Base-by-base conservation (phyloP, 2,797 vertebrate species). In the Alauda arvensis region DNA sequence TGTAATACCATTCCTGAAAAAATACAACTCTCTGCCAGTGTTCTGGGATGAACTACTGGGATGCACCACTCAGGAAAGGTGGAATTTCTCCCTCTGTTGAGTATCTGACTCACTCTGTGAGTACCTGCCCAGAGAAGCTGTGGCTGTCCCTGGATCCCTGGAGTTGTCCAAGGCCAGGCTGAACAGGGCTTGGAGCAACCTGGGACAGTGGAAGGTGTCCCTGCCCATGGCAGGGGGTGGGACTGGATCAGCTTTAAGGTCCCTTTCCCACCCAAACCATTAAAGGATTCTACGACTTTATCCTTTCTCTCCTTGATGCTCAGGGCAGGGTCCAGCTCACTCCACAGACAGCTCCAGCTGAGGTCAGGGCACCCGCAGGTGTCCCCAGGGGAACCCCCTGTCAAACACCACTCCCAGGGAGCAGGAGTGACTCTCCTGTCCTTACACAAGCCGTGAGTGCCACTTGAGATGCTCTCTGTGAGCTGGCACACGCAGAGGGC, bases 161-260 rank as follows among this genome's bases (percentile, higher is more conserved):
- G 19, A n/a, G 49, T 3, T 15, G 18, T n/a, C 3, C 68, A 21
- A 53, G 53, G 11, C 10, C 53, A 24, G 23, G 8, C 0, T 74
- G 23, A 45, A 31, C 0, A 0, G 15, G 19, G 4, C 23, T 53
- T 67, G 42, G 55, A 55, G 34, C 34, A 79, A 1, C 6, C 23
- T 61, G 68, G 28, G 23, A 0, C 3, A 4, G 23, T 25, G 34
- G 1, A 29, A 74, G 13, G 0, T 8, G 9, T 48, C 48, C 16
- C 26, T 48, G 53, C 31, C 0, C 15, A 8, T 21, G 23, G 10
- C 10, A 60, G 10, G 11, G 8, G 16, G 8, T 39, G 48, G 42
- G 19, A 42, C 2, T 1, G 5, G 24, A 12, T 61, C 28, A 3
- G 3, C 3, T 55, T 61, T 61, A n/a, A 39, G 3, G n/a, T 43